Base-by-base conservation (phyloP, 2,113 vertebrate species). In the Hassar affinis region DNA sequence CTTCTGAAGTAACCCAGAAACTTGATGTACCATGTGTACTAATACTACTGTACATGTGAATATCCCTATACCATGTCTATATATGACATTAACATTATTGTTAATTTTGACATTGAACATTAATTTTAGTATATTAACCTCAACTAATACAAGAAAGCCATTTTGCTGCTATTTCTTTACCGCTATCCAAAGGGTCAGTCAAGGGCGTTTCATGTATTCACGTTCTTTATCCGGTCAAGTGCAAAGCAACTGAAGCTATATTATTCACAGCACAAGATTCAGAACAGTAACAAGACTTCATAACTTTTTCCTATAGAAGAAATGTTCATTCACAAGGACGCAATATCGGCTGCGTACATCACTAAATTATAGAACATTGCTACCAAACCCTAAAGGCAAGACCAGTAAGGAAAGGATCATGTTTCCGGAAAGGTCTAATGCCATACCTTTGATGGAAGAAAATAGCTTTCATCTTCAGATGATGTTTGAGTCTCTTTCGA, bases 401-500 rank as follows among this genome's bases (percentile, higher is more conserved):
- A 42, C 9, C 35, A 22, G 27, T 2, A 42, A 12, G 33, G 56
- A 49, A 59, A 52, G 1, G 64, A 18, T 22, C 6, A 56, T 9
- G 12, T 22, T 80, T 82, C 42, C 20, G 83, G 51, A 86, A 76
- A 75, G 79, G 12, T 10, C n/a, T 27, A 87, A 86, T 85, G 74
- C 1, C 57, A 18, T 92, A 94, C 92, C 88, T 92, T 91, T 54
- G 86, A 80, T 69, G 89, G 91, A 18, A 88, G 83, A 38, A 66
- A 91, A 83, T 25, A 80, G 85, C 89, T 93, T 89, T 96, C 92
- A 88, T 90, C 90, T 87, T 92, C 93, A 86, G 91, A 95, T 85
- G 88, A 91, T 66, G 81, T 85, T 15, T 91, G 71, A 85, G 92
- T 90, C 59, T 89, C 93, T 83, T 96, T 98, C 35, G 45, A 92